Conservation (phyloP, 2,888 invertebrate genomes). For the Notocelia uddmanniana region DNA sequence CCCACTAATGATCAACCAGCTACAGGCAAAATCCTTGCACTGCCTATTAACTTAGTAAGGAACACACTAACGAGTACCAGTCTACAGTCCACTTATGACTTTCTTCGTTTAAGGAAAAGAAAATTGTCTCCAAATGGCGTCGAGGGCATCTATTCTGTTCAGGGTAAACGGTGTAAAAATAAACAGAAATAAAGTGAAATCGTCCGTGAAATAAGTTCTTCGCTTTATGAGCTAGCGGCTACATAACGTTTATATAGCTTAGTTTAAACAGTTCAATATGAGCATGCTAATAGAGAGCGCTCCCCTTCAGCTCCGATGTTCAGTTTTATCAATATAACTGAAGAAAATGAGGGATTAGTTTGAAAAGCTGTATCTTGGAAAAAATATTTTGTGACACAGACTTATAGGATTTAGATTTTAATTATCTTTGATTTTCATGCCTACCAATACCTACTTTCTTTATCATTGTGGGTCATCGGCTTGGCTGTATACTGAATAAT, state of each 20-base stretch:
- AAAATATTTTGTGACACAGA: too few species aligned
- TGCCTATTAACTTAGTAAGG: not conserved
- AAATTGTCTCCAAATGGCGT: constrained; percentile 3
- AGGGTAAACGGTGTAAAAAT: constrained; percentile 41
- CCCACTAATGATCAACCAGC: not conserved
- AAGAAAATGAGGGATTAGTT: too few species aligned
- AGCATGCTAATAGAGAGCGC: too few species aligned
- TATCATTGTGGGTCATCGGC: too few species aligned
- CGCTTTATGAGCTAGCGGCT: constrained; percentile 18
- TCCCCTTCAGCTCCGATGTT: too few species aligned
- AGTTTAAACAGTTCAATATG: not conserved
- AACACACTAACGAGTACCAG: not conserved
- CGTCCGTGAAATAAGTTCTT: constrained; percentile 38
- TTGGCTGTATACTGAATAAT: too few species aligned
- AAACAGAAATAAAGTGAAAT: constrained; percentile 40
- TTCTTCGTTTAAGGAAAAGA: not conserved
- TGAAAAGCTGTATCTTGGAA: too few species aligned
- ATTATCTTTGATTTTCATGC: too few species aligned
- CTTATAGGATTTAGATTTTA: too few species aligned
- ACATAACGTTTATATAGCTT: not conserved
- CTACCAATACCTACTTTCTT: too few species aligned
- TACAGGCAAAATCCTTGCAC: not conserved
- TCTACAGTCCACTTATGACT: not conserved
- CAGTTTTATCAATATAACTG: too few species aligned
- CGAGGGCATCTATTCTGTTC: not conserved